phyloP scores from a whole-genome alignment of 2,797 vertebrate species.

The Sylvilagus floridanus region DNA sequence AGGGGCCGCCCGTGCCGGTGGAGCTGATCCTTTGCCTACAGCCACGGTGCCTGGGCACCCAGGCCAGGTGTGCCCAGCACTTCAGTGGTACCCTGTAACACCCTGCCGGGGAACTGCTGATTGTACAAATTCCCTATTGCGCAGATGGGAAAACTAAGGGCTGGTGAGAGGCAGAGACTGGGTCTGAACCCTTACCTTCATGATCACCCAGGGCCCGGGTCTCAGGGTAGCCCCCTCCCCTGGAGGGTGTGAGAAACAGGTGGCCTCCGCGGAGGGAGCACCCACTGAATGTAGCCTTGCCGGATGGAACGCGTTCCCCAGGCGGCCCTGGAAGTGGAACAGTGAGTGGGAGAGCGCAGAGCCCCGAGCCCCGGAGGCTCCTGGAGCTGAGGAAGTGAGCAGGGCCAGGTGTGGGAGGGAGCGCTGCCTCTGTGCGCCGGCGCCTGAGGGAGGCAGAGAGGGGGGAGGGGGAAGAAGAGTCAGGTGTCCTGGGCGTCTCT shows the following conservation, averaged over 20 bases:
- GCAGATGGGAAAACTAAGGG: slow-evolving; percentile 44
- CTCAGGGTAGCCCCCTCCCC: background rate
- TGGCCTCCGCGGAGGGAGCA: background rate
- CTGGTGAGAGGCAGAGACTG: background rate
- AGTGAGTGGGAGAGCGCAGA: background rate
- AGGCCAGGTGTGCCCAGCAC: rapidly evolving
- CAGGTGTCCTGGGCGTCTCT: too few relatives aligned
- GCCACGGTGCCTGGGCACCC: rapidly evolving
- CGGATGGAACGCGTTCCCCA: background rate
- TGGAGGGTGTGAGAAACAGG: background rate
- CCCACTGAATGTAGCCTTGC: background rate
- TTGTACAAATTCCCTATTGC: background rate
- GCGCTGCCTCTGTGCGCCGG: background rate
- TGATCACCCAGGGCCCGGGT: background rate
- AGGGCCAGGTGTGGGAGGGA: background rate
- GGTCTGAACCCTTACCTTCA: background rate
- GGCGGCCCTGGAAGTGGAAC: background rate
- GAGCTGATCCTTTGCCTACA: background rate
- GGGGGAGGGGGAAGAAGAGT: background rate
- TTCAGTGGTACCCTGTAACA: background rate
- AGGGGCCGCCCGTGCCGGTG: background rate
- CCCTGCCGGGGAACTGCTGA: background rate
- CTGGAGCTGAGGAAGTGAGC: background rate
- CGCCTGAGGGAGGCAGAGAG: background rate
- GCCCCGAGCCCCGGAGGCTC: rapidly evolving